A percentile compares a stretch with the other conserved stretches of the same genome.
These are phyloP conservation scores for Microcebus lehilahytsara DNA, from an alignment of 2,113 vertebrate species.

Conservation along the genomic window DNA sequence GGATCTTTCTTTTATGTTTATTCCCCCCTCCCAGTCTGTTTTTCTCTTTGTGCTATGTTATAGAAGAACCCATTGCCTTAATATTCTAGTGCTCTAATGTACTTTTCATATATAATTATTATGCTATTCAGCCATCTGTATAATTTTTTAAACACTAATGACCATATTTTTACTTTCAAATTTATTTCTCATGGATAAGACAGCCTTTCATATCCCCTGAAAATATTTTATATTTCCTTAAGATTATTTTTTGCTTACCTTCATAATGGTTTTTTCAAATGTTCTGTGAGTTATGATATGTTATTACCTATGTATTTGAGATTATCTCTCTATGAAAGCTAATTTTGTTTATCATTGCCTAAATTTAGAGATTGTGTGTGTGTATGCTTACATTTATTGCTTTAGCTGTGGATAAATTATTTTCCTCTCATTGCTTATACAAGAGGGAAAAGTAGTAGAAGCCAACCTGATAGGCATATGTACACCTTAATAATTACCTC, in stretches of 20 bases:
- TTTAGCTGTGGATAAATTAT: neutral
- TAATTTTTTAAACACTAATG: neutral
- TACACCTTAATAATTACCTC: neutral
- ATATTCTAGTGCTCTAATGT: neutral
- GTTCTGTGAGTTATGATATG: neutral
- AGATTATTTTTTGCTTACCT: neutral
- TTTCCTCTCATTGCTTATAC: neutral
- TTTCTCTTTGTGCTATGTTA: neutral
- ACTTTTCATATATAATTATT: neutral
- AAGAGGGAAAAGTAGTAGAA: neutral
- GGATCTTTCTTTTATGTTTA: neutral
- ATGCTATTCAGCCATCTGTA: neutral
- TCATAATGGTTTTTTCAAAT: neutral
- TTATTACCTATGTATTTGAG: neutral
- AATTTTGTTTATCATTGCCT: neutral
- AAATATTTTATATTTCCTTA: neutral
- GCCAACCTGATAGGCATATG: neutral
- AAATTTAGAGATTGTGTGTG: neutral
- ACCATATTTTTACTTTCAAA: conserved; percentile 21
- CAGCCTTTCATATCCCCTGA: neutral
- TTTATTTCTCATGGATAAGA: conserved; percentile 19
- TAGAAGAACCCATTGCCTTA: neutral
- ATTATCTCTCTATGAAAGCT: neutral
- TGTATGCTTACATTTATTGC: neutral
- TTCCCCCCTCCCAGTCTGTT: neutral